Base-by-base conservation (phyloP, 2,797 vertebrate species). In the Pteronotus mesoamericanus region DNA sequence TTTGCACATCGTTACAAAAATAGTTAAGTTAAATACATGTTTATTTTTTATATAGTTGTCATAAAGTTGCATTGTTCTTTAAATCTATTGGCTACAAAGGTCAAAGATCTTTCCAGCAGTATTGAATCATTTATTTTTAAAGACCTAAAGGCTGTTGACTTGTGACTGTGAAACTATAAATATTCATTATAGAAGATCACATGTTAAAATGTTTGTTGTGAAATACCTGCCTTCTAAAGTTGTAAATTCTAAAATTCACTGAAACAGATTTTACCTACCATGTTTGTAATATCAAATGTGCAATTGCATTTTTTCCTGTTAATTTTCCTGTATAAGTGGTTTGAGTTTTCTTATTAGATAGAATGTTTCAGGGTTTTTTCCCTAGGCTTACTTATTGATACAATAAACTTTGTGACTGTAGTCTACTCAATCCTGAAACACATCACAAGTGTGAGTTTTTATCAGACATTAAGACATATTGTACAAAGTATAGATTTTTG, bases 91-190 rank as follows among this genome's bases (percentile, higher is more conserved):
- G 39, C n/a, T 89, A 5, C 77, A 9, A 82, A 96, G 39, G 37
- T 44, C 39, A 89, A 95, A 92, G 69, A 24, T 84, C 39, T 89
- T 95, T 72, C 42, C 18, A 86, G 10, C 42, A 88, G 80, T 91
- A 82, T 44, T 86, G 72, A 95, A 88, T 86, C 46, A 82, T 87
- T 94, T 80, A 53, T 80, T 77, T 94, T 68, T 77, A 80, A 89
- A 95, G 18, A 53, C 59, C 44, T 46, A 91, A 51, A 37, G 24
- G 12, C 75, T 89, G 29, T 89, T 93, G 84, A 79, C 57, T 91
- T 83, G 18, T 94, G 42, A 39, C 55, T 39, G 0, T 80, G 26
- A 93, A 92, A 72, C 66, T 77, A 92, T 86, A 94, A 82, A 88
- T 91, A 91, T 91, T 91, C 1, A 57, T 72, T 82, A 72, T 77